Evolutionary conservation across 2,797 vertebrate species (phyloP), one percentile per base, ranked within the genome.

Genomic region (Distichodus sexfasciatus): DNA sequence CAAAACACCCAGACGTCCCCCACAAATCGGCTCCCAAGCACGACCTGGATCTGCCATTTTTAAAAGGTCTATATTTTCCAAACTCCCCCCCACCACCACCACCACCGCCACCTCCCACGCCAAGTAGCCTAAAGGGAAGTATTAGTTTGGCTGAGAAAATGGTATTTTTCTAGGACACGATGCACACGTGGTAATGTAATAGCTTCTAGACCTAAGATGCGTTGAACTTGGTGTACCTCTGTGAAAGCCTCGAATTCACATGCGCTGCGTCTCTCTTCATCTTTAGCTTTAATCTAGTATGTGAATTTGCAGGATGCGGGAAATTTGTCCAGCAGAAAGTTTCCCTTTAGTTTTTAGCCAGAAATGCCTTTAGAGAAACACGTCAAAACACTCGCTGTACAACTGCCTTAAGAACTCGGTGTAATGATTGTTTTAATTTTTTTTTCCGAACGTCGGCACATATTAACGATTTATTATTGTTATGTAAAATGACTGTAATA

Each of bases 351-450:
- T 94, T 93, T 91, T 85, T 94, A 94, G 94, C 95, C 96, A 94
- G 92, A 93, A 94, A 94, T 98, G 96, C 96, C 96, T 98, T 94
- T 92, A 84, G 92, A 93, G 91, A 86, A 85, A 86, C 83, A 88
- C 89, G 90, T 88, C 87, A 85, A 87, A n/a, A 93, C 91, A 82
- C 87, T 85, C 83, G 93, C 93, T 95, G 94, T 96, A 94, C 85
- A 92, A 92, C 93, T 95, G 95, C 96, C 95, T 98, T 97, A 95
- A 91, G 87, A 90, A 86, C 79, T 90, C 40, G 90, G 86, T 84
- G 84, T 85, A 71, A 86, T 84, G 82, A 90, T 87, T 87, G 86
- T 87, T 87, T 89, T 79, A 19, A 63, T 79, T 28, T 63, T 51
- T 26, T 31, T 17, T 71, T 38, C 68, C 71, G 75, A 88, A 87